Conservation (phyloP, 1,140 invertebrate species). For the Episyrphus balteatus region DNA sequence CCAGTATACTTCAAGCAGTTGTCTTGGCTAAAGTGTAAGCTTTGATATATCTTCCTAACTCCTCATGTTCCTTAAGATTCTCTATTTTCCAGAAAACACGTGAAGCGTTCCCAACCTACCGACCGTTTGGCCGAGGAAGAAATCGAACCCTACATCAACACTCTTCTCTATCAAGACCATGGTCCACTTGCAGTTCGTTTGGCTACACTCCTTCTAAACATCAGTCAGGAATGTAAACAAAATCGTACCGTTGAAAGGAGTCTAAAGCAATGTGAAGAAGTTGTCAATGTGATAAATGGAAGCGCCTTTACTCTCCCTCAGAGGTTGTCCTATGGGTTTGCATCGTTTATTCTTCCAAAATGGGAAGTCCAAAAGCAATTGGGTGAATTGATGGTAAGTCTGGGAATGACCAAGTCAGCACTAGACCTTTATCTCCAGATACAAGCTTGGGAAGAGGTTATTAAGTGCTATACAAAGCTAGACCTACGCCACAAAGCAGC, state of each 20-base stretch:
- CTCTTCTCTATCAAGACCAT: conserved; percentile 49
- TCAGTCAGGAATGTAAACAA: conserved; percentile 61
- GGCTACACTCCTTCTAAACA: conserved; percentile 57
- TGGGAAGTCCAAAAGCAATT: conserved; percentile 67
- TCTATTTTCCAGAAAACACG: conserved; percentile 42
- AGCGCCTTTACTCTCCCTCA: conserved; percentile 5
- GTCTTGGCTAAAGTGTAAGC: conserved; percentile 61
- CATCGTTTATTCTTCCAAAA: conserved; percentile 51
- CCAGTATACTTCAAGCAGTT: conserved; percentile 64
- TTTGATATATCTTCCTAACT: neutral
- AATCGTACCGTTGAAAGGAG: conserved; percentile 74
- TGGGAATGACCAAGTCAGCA: conserved; percentile 76
- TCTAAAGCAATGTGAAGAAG: conserved; percentile 73
- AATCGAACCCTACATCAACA: conserved; percentile 62
- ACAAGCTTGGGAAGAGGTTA: conserved; percentile 86
- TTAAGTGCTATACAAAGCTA: conserved; percentile 77
- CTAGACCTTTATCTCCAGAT: conserved; percentile 73
- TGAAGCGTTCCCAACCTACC: conserved; percentile 59
- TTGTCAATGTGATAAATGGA: conserved; percentile 45
- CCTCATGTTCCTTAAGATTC: neutral
- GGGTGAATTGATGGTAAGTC: conserved; percentile 63
- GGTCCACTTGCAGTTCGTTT: conserved; percentile 64
- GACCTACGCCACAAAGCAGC: conserved; percentile 80
- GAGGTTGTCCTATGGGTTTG: conserved; percentile 50
- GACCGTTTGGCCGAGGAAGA: conserved; percentile 71